Percentiles rank a stretch among this genome's conserved stretches.
Conservation (phyloP, 1,140 invertebrate species). For the Bombus confusus region DNA sequence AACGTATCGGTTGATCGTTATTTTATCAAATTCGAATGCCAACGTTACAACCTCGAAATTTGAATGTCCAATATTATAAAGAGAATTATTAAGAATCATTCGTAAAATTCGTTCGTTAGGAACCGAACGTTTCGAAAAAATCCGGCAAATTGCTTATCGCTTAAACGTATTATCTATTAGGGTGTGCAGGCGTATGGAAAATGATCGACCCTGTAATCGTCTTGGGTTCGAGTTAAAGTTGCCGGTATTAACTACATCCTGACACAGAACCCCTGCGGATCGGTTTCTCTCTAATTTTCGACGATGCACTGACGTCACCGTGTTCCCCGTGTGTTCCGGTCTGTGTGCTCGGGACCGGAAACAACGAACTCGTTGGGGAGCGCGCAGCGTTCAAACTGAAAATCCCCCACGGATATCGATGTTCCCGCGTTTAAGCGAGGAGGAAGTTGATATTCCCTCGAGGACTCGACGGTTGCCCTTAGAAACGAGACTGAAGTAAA, state of each 20-base stretch:
- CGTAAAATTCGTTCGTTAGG: not conserved
- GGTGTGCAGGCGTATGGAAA: slow-evolving; percentile 69
- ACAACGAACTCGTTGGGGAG: slow-evolving; percentile 61
- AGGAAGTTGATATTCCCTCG: slow-evolving; percentile 58
- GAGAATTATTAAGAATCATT: no score
- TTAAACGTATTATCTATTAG: slow-evolving; percentile 57
- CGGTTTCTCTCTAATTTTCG: slow-evolving; percentile 71
- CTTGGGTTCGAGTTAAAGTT: slow-evolving; percentile 68
- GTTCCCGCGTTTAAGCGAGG: slow-evolving; percentile 53
- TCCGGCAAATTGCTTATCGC: not conserved
- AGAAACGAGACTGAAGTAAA: not conserved
- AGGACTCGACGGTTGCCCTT: slow-evolving; percentile 1
- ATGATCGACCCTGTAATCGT: slow-evolving; percentile 73
- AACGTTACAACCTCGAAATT: not conserved
- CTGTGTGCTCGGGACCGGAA: slow-evolving; percentile 72
- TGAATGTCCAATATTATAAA: not conserved
- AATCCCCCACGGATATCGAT: slow-evolving; percentile 66
- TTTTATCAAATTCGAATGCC: not conserved
- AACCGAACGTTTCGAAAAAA: not conserved
- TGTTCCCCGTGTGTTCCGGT: slow-evolving; percentile 72
- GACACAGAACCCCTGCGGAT: slow-evolving; percentile 74
- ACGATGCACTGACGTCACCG: slow-evolving; percentile 64
- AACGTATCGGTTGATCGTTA: slow-evolving; percentile 36
- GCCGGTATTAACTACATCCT: slow-evolving; percentile 76
- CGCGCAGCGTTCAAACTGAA: slow-evolving; percentile 46